Evolutionary conservation across 2,113 vertebrate species (phyloP), one percentile per base, ranked within the genome.

Genomic region (Phaetusa simplex): DNA sequence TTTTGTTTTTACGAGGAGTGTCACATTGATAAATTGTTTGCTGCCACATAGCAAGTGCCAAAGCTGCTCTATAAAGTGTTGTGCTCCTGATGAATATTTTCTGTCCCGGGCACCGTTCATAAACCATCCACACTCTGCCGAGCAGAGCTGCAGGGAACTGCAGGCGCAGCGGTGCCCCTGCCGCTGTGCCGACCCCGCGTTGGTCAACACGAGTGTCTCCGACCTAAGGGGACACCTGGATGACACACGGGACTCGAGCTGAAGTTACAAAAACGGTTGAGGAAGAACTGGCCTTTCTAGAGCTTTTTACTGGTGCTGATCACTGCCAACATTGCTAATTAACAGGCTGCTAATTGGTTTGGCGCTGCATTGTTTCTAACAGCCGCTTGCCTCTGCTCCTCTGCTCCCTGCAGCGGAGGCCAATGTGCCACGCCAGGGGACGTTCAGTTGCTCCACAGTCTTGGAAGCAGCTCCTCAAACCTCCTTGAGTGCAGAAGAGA

Each of bases 401-500:
- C 2, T 42, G 42, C 42, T 40, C 34, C 34, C 15, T 29, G 47
- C 69, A 55, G 76, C 2, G 1, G 12, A 4, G 22, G 24, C 14
- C 40, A 53, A 30, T 2, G 42, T 13, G 23, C 18, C 26, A 21
- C 8, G 3, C 8, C 8, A 23, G 24, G 30, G 62, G 26, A 12
- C 0, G 0, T 14, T 36, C 30, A 30, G 12, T 26, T 20, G 15
- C n/a, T 69, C 34, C 1, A 1, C 38, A 30, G 21, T 23, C 61
- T 32, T 16, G 8, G n/a, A 53, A 53, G 11, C 65, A 84, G 42
- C 14, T 85, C 47, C 40, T 61, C 53, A 32, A 30, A 47, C 6
- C 32, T 32, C 21, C 23, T 27, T 23, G 27, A 29, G 56, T 58
- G 19, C 70, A 43, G 36, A 55, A 76, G 23, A 12, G 20, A 34